phyloP scores from a whole-genome alignment of 2,113 vertebrate genomes.

The Spea bombifrons region DNA sequence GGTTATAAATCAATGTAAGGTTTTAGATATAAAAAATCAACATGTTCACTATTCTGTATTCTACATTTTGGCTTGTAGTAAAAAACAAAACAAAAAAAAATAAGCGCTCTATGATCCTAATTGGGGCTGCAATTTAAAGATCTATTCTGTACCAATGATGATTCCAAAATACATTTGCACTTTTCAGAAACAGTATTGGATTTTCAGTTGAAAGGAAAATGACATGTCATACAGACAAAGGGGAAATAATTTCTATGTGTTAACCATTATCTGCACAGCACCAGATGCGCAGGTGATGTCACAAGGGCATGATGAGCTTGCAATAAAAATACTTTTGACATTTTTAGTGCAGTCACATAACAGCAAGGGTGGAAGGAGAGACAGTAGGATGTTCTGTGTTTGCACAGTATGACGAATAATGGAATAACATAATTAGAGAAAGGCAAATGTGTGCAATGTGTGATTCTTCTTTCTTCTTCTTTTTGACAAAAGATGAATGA shows the following conservation, averaged over 20 bases:
- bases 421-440: background rate
- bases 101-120: too few relatives aligned
- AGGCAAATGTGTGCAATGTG: background rate
- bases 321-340: slow-evolving; percentile 14
- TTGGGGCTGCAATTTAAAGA: too few relatives aligned
- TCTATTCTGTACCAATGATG: background rate
- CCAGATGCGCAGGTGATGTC: slow-evolving; percentile 27
- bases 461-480: slow-evolving; percentile 1
- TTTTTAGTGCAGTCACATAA: slow-evolving; percentile 11
- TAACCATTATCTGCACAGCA: slow-evolving; percentile 31
- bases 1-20: too few relatives aligned
- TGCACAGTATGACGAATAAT: slow-evolving; percentile 13
- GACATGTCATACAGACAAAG: slow-evolving; percentile 19
- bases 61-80: too few relatives aligned
- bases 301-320: background rate
- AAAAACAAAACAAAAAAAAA: too few relatives aligned
- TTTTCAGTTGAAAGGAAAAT: slow-evolving; percentile 22
- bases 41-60: too few relatives aligned
- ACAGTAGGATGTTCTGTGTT: slow-evolving; percentile 5
- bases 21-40: too few relatives aligned
- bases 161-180: slow-evolving; percentile 9
- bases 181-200: slow-evolving; percentile 14
- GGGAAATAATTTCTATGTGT: slow-evolving; percentile 31
- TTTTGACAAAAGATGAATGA: slow-evolving; percentile 8
- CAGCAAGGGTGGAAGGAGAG: background rate